Base-by-base conservation (phyloP, 2,888 invertebrate species). In the Phalera bucephala region DNA sequence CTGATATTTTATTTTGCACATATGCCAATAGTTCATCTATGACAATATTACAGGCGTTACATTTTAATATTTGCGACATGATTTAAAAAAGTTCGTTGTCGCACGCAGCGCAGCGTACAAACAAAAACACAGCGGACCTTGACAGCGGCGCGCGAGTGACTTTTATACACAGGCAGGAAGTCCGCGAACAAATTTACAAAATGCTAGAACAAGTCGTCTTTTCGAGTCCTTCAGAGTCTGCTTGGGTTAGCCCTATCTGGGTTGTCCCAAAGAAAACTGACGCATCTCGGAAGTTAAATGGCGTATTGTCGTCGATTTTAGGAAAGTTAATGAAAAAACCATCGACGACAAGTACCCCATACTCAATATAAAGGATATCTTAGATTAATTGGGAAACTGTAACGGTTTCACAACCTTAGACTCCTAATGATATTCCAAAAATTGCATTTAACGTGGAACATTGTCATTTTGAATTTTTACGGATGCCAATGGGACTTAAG, bases 11-110 rank as follows among this genome's bases (percentile, higher is more conserved):
- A n/a, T n/a, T n/a, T n/a, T n/a, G n/a, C n/a, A n/a, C n/a, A n/a
- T n/a, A n/a, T n/a, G n/a, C n/a, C n/a, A n/a, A n/a, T n/a, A n/a
- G n/a, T n/a, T n/a, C n/a, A n/a, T n/a, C n/a, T n/a, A n/a, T n/a
- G n/a, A n/a, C n/a, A n/a, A n/a, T n/a, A n/a, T n/a, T n/a, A n/a
- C n/a, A n/a, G n/a, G n/a, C n/a, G n/a, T n/a, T n/a, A n/a, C n/a
- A n/a, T n/a, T n/a, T n/a, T n/a, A n/a, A n/a, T n/a, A n/a, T n/a
- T n/a, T 63, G 47, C 42, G 43, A 1, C 36, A 33, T 27, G 59
- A 67, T 21, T 40, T 60, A 33, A 31, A 37, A 13, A 7, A 35
- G 0, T 31, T 55, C 5, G 52, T 50, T 31, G 11, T 13, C 1
- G 13, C 8, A 12, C n/a, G 13, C n/a, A 26, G 13, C 2, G 13